These are phyloP conservation scores for Agrotis segetum DNA, from an alignment of 2,888 invertebrate species.

Conservation along the genomic window DNA sequence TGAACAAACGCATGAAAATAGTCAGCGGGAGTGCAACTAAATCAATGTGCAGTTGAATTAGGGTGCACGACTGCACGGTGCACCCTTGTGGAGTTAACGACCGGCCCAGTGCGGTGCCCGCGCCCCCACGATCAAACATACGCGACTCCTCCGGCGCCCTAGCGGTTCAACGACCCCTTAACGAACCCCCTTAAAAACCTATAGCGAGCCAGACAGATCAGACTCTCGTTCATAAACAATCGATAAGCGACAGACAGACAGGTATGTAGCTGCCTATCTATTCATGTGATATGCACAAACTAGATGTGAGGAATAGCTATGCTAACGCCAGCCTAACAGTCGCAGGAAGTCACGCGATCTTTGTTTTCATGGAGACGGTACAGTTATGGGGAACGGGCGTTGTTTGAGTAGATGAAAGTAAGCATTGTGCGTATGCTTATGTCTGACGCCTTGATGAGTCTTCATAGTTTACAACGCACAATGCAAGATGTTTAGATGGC, in stretches of 20 bases:
- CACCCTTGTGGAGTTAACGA: slow-evolving; percentile 84
- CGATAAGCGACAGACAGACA: slow-evolving; percentile 52
- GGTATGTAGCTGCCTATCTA: slow-evolving; percentile 34
- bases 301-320: slow-evolving; percentile 13
- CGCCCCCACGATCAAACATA: slow-evolving; percentile 78
- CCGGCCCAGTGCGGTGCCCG: slow-evolving; percentile 82
- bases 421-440: slow-evolving; percentile 11
- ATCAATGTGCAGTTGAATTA: slow-evolving; percentile 76
- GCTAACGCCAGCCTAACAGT: slow-evolving; percentile 3
- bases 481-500: neutral
- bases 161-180: slow-evolving; percentile 85
- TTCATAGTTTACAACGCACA: slow-evolving; percentile 2
- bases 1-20: slow-evolving; percentile 9
- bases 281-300: slow-evolving; percentile 22
- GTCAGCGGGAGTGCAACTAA: slow-evolving; percentile 68
- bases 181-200: slow-evolving; percentile 76
- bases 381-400: slow-evolving; percentile 32
- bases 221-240: slow-evolving; percentile 67
- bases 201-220: slow-evolving; percentile 71
- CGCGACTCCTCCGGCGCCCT: slow-evolving; percentile 82
- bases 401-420: slow-evolving; percentile 25
- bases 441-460: slow-evolving; percentile 1
- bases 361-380: slow-evolving; percentile 30
- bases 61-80: slow-evolving; percentile 75
- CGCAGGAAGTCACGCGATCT: slow-evolving; percentile 28